These are phyloP conservation scores for Cydia splendana DNA, from an alignment of 1,140 invertebrate genomes.

Conservation along the genomic window DNA sequence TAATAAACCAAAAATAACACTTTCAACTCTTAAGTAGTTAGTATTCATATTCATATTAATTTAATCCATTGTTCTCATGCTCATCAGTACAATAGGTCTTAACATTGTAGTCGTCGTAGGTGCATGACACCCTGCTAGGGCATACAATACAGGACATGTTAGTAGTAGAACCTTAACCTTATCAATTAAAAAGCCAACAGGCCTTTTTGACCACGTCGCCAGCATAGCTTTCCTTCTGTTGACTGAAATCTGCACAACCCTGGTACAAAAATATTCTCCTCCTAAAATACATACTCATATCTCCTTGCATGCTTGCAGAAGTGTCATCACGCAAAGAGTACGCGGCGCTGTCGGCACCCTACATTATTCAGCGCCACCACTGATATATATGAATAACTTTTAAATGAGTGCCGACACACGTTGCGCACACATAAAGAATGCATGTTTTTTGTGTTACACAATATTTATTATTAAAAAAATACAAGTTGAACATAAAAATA, in stretches of 20 bases:
- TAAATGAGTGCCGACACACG: constrained; percentile 1
- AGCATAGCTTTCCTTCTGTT: not conserved
- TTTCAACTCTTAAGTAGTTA: no score
- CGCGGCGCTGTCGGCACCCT: constrained; percentile 7
- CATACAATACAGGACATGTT: no score
- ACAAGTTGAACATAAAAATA: no score
- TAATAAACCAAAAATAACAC: no score
- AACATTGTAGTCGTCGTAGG: no score
- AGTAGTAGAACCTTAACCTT: no score
- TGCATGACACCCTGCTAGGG: no score
- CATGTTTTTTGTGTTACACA: no score
- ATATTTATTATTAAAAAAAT: no score
- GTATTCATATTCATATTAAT: no score
- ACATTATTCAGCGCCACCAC: constrained; percentile 9
- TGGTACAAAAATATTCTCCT: not conserved
- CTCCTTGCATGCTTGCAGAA: not conserved
- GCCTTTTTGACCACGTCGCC: not conserved
- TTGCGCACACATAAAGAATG: not conserved
- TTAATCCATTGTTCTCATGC: no score
- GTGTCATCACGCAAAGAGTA: constrained; percentile 16
- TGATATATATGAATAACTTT: constrained; percentile 10
- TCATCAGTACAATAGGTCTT: no score
- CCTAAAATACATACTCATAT: not conserved
- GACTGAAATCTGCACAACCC: not conserved
- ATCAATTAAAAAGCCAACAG: not conserved